Base-by-base conservation (phyloP, 2,797 vertebrate species). In the Vireo griseus region DNA sequence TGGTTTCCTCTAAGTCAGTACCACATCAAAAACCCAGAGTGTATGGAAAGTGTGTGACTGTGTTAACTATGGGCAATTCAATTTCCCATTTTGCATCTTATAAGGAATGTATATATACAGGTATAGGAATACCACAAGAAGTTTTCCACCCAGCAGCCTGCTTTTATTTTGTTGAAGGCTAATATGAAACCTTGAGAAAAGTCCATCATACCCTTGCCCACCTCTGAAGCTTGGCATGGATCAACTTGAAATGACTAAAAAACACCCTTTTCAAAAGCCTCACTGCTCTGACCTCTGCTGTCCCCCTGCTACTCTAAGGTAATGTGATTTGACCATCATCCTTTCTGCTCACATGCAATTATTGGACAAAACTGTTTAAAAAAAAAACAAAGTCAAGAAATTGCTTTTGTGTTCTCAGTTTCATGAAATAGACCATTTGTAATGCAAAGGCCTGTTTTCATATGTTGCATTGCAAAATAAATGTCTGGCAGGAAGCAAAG, bases 1-100 rank as follows among this genome's bases (percentile, higher is more conserved):
- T 68, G 59, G 51, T 88, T 96, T 94, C 48, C 76, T 84, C 71
- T 69, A 80, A 87, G 84, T 77, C 81, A 75, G 81, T 77, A 92
- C 79, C 92, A 91, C 78, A 90, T 92, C 76, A 96, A 95, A 96
- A 84, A 63, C 47, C 22, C 48, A 5, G 37, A 29, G 19, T 33
- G 10, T 42, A 42, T 17, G 9, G 48, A 40, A 73, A 44, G 62
- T 59, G 31, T 29, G 66, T 11, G 3, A 40, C 25, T 75, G 19
- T 72, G 55, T 65, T 84, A 52, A 81, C 33, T 55, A 35, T 0
- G 0, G 69, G 37, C 16, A 68, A 68, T 78, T 72, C 17, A 5
- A 26, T 77, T 92, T 76, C 54, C 21, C 13, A 13, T 39, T 86
- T 80, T 77, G 25, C 35, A 18, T 88, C 91, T 86, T 83, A 18